Conservation (phyloP, 2,113 vertebrate species). For the Gallinago jamesoni region DNA sequence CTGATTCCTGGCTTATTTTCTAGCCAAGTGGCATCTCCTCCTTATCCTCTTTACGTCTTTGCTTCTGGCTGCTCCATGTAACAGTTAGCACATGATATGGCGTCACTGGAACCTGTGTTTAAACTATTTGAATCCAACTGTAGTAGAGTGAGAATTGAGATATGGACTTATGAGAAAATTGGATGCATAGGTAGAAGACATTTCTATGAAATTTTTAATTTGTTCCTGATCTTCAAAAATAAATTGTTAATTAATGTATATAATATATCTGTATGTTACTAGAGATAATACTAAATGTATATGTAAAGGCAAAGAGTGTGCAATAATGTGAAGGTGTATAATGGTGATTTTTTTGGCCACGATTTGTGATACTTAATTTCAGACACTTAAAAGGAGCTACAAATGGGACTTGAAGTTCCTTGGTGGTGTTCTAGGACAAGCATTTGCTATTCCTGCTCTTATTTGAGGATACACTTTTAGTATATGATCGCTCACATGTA, state of each 20-base stretch:
- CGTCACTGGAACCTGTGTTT: background rate
- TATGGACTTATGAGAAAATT: background rate
- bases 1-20: constrained; percentile 19
- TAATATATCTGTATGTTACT: background rate
- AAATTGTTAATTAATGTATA: background rate
- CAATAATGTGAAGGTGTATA: background rate
- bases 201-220: background rate
- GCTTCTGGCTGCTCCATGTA: background rate
- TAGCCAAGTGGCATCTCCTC: background rate
- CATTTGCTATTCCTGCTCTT: background rate
- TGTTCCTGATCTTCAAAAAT: background rate
- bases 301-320: background rate
- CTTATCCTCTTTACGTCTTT: background rate
- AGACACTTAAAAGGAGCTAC: background rate
- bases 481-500: background rate
- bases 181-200: background rate
- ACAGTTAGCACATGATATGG: background rate
- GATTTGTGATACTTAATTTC: background rate
- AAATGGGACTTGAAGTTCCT: background rate
- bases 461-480: background rate
- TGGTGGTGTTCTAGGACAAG: background rate
- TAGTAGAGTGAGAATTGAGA: background rate
- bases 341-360: background rate
- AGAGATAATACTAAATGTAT: background rate
- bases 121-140: background rate